A percentile compares a stretch with the other conserved stretches of the same genome.
phyloP scores from a whole-genome alignment of 2,888 invertebrate genomes.

The Biston stratarius region DNA sequence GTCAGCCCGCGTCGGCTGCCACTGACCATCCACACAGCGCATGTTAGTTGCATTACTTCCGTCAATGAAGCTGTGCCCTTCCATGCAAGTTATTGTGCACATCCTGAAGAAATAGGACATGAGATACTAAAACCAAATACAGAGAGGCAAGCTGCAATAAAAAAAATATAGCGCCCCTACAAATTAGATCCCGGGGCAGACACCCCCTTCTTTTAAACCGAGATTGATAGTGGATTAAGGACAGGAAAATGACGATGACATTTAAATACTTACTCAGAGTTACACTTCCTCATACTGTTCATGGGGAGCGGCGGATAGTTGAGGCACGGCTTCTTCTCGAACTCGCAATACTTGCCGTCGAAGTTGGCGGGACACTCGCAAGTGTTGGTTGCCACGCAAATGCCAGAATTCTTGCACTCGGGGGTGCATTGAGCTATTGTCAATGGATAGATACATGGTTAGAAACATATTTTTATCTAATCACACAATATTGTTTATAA shows the following conservation, averaged over 20 bases:
- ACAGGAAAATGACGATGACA: neutral
- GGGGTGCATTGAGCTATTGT: slow-evolving; percentile 90
- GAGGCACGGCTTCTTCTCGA: slow-evolving; percentile 90
- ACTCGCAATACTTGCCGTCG: slow-evolving; percentile 91
- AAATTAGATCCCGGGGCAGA: too few species aligned
- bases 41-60: slow-evolving; percentile 88
- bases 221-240: too few species aligned
- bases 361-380: slow-evolving; percentile 92
- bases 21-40: slow-evolving; percentile 89
- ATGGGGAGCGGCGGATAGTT: slow-evolving; percentile 88
- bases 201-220: too few species aligned
- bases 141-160: neutral
- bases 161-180: too few species aligned
- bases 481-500: too few species aligned
- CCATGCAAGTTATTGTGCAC: slow-evolving; percentile 77
- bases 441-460: neutral
- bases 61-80: slow-evolving; percentile 90
- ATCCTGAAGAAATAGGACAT: neutral
- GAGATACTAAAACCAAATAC: neutral
- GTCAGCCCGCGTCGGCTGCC: slow-evolving; percentile 89
- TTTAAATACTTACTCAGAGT: slow-evolving; percentile 85
- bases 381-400: slow-evolving; percentile 90
- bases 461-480: neutral
- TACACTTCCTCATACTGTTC: slow-evolving; percentile 88
- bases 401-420: slow-evolving; percentile 92